Percentiles rank a stretch among this genome's conserved stretches.
Conservation (phyloP, 2,888 invertebrate genomes). For the Tridacna crocea region DNA sequence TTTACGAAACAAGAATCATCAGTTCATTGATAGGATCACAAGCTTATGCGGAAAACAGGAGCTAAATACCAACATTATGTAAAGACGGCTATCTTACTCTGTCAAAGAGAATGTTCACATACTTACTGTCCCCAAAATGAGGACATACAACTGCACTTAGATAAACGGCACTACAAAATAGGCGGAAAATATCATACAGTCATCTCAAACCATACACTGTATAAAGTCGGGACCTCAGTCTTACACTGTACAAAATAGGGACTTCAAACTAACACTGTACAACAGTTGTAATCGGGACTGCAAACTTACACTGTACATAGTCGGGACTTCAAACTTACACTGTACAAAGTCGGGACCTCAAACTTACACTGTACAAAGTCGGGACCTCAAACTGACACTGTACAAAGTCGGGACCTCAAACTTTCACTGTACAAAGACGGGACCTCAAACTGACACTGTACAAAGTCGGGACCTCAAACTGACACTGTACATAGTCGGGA, state of each 20-base stretch:
- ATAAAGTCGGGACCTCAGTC: background rate
- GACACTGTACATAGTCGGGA: background rate
- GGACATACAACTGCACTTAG: too few species aligned
- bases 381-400: constrained; percentile 9
- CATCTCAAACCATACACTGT: background rate
- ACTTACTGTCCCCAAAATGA: too few species aligned
- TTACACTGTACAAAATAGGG: background rate
- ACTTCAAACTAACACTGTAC: background rate
- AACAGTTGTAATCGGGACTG: too few species aligned
- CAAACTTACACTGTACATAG: constrained; percentile 9
- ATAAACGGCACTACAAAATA: too few species aligned
- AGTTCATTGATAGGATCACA: too few species aligned
- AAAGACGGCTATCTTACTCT: too few species aligned
- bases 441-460: too few species aligned
- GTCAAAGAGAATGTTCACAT: too few species aligned
- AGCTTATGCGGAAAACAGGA: constrained; percentile 7
- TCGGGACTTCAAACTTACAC: constrained; percentile 16
- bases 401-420: background rate
- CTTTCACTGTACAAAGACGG: background rate
- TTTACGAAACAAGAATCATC: background rate
- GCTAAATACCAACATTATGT: background rate
- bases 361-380: background rate
- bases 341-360: background rate
- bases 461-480: background rate
- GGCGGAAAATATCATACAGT: too few species aligned